A percentile compares a stretch with the other conserved stretches of the same genome.
Conservation (phyloP, 2,113 vertebrate genomes). For the Gymnocephalus cernua region DNA sequence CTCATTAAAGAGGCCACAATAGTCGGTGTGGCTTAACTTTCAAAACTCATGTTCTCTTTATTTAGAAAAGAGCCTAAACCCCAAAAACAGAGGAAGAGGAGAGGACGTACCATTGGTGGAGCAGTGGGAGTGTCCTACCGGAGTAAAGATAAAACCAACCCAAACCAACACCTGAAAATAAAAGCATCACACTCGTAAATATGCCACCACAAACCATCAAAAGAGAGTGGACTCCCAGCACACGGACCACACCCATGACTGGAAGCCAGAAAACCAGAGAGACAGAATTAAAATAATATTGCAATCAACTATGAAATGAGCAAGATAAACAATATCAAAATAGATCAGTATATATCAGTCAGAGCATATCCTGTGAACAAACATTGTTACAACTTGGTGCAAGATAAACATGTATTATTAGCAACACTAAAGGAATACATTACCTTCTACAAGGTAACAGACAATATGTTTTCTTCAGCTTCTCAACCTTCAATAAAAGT, state of each 20-base stretch:
- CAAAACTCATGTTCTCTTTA: neutral
- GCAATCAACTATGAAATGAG: neutral
- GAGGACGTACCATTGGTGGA: neutral
- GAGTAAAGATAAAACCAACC: constrained; percentile 21
- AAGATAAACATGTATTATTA: neutral
- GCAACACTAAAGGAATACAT: constrained; percentile 2
- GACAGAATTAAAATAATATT: neutral
- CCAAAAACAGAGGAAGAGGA: neutral
- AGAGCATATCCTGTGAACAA: constrained; percentile 2
- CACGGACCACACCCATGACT: constrained; percentile 3
- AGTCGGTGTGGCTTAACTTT: neutral
- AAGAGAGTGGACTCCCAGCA: constrained; percentile 8
- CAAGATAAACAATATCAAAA: constrained; percentile 7
- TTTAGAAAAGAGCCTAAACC: constrained; percentile 8
- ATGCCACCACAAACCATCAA: neutral
- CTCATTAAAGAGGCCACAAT: neutral
- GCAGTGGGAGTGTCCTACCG: neutral
- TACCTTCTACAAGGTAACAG: neutral
- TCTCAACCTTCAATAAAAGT: neutral
- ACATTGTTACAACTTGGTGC: neutral
- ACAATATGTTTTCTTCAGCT: neutral
- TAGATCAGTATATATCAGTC: constrained; percentile 5
- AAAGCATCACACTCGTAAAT: constrained; percentile 17
- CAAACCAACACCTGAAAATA: constrained; percentile 15
- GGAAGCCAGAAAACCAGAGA: neutral